A percentile compares a stretch with the other conserved stretches of the same genome.
Conservation (phyloP, 2,888 invertebrate species). For the Atrina japonica region DNA sequence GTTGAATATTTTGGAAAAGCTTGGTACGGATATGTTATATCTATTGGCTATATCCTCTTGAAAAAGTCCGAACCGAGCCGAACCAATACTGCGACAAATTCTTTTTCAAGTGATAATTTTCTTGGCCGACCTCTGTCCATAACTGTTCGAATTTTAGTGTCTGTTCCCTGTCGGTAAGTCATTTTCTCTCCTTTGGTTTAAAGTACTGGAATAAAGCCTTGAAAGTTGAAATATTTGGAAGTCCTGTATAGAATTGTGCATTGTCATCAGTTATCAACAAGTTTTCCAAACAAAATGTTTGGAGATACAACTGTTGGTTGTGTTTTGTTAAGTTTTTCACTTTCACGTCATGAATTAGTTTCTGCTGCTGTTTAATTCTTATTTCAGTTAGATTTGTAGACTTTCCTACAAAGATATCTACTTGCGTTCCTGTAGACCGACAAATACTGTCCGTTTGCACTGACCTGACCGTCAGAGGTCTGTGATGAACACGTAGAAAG, state of each 20-base stretch:
- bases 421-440: slow-evolving; percentile 7
- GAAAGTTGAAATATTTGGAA: slow-evolving; percentile 15
- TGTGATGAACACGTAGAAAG: no score
- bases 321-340: slow-evolving; percentile 13
- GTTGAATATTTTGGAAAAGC: slow-evolving; percentile 28
- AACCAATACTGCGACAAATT: slow-evolving; percentile 30
- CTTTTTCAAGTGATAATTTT: slow-evolving; percentile 1
- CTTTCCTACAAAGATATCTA: slow-evolving; percentile 1
- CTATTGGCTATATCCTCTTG: slow-evolving; percentile 19
- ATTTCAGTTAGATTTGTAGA: not conserved
- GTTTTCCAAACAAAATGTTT: slow-evolving; percentile 22
- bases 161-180: slow-evolving; percentile 15
- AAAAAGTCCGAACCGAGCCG: slow-evolving; percentile 14
- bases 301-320: slow-evolving; percentile 1
- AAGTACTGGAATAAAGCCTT: slow-evolving; percentile 16
- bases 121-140: slow-evolving; percentile 5
- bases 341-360: slow-evolving; percentile 10
- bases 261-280: not conserved
- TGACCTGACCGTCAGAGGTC: no score
- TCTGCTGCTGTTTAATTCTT: slow-evolving; percentile 14
- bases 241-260: slow-evolving; percentile 16
- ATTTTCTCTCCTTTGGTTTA: slow-evolving; percentile 8
- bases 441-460: no score
- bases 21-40: slow-evolving; percentile 5
- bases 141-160: slow-evolving; percentile 1